phyloP scores from a whole-genome alignment of 2,797 vertebrate species.

The Coregonus suidteri region DNA sequence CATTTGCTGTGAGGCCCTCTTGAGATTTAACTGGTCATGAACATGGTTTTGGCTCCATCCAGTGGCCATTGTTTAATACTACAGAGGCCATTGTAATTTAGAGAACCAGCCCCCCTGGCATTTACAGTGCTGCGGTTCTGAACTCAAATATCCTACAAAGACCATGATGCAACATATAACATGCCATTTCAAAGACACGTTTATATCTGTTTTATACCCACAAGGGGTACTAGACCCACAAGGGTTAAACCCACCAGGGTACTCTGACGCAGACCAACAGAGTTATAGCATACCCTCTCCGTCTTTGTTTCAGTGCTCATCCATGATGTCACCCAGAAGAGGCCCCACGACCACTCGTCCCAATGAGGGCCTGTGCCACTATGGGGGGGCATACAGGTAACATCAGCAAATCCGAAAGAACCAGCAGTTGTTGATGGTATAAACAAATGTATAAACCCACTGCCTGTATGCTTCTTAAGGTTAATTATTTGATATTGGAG shows the following conservation, averaged over 20 bases:
- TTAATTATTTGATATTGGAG: constrained; percentile 1
- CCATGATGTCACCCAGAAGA: constrained; percentile 71
- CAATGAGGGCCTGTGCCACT: not conserved
- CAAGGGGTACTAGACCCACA: not conserved
- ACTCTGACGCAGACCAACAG: not conserved
- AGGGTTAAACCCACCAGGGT: not conserved
- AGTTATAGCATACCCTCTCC: not conserved
- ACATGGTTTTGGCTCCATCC: constrained; percentile 41
- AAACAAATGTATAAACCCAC: constrained; percentile 22
- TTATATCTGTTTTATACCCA: not conserved
- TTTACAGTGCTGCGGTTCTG: not conserved
- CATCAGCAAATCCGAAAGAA: not conserved
- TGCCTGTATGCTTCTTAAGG: not conserved
- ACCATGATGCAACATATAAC: not conserved
- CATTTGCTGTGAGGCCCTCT: constrained; percentile 11
- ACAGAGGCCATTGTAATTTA: constrained; percentile 12
- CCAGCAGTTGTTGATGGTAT: not conserved
- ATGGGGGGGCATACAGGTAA: not conserved
- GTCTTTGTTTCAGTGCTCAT: constrained; percentile 80
- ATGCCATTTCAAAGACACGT: not conserved
- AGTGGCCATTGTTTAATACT: constrained; percentile 34
- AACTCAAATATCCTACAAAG: not conserved
- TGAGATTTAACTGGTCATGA: constrained; percentile 19
- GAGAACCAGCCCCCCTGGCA: not conserved
- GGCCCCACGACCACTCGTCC: constrained; percentile 11